Conservation (phyloP, 2,888 invertebrate species). For the Eilema griseolum region DNA sequence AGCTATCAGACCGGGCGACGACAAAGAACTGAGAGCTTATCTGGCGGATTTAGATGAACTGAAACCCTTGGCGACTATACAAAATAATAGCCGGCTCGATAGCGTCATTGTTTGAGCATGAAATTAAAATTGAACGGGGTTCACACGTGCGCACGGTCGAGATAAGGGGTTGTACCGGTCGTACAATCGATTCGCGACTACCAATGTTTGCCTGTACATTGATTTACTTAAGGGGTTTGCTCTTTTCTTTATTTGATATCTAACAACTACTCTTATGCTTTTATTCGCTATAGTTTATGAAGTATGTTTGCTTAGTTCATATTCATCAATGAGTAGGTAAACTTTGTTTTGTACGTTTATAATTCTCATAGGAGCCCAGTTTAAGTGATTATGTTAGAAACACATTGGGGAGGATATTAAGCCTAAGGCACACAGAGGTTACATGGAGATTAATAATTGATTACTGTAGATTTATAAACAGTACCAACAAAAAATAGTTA, state of each 20-base stretch:
- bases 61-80: slow-evolving; percentile 82
- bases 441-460: background rate
- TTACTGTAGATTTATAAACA: background rate
- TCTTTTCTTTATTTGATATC: slow-evolving; percentile 80
- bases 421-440: background rate
- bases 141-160: slow-evolving; percentile 84
- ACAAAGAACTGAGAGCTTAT: slow-evolving; percentile 84
- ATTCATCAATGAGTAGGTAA: slow-evolving; percentile 53
- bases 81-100: slow-evolving; percentile 85
- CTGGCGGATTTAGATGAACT: slow-evolving; percentile 85
- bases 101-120: slow-evolving; percentile 87
- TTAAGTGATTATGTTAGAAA: background rate
- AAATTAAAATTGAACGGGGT: slow-evolving; percentile 87
- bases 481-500: background rate
- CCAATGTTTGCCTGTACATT: slow-evolving; percentile 71
- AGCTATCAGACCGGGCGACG: slow-evolving; percentile 77
- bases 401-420: background rate
- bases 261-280: slow-evolving; percentile 65
- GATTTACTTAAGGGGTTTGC: slow-evolving; percentile 81
- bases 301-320: slow-evolving; percentile 59
- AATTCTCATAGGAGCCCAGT: slow-evolving; percentile 1
- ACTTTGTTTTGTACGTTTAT: slow-evolving; percentile 33
- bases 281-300: slow-evolving; percentile 63
- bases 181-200: slow-evolving; percentile 77
- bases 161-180: slow-evolving; percentile 81